Evolutionary conservation across 1,140 invertebrate species (phyloP), one percentile per base, ranked within the genome.

Genomic region (Sitobion miscanthi): DNA sequence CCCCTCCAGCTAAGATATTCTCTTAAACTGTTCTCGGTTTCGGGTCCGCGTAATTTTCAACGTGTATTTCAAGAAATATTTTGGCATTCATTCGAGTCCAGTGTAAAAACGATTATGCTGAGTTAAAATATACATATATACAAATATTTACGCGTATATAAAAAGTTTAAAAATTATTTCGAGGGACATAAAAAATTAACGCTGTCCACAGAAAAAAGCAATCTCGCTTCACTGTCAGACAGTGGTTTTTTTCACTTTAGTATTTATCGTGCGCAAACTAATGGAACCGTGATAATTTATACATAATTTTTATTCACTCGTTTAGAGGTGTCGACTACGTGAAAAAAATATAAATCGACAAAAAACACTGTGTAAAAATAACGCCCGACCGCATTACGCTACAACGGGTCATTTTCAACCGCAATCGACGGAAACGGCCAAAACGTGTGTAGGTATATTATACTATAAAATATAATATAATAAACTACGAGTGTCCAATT

Each of bases 351-450:
- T 45, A 45, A 62, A 62, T 62, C 54, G 54, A 57, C 88, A 57
- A 90, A 90, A 90, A 90, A 90, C 25, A 35, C 57, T 21, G 77
- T 23, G 45, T 92, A 83, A 83, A 92, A 83, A 91, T 91, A 92
- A 92, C 77, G 47, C 5, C n/a, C 49, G 30, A 82, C 90, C 57
- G n/a, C 69, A 83, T 92, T 92, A 52, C 82, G 62, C 62, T 77
- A 77, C 62, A 85, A 92, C 82, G 90, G 69, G 69, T 82, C 57
- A 47, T 91, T 91, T 91, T 91, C 69, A 82, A 91, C 90, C 90
- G 90, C 90, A 91, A 91, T 82, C 90, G 90, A 91, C 42, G 90
- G 54, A 69, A 91, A 91, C 90, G 90, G 90, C 42, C 57, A 42
- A 45, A 62, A 69, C 45, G 57, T 42, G 57, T 90, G 87, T 52